A percentile compares a stretch with the other conserved stretches of the same genome.
These are phyloP conservation scores for Paratilapia polleni DNA, from an alignment of 2,113 vertebrate genomes.

Conservation along the genomic window DNA sequence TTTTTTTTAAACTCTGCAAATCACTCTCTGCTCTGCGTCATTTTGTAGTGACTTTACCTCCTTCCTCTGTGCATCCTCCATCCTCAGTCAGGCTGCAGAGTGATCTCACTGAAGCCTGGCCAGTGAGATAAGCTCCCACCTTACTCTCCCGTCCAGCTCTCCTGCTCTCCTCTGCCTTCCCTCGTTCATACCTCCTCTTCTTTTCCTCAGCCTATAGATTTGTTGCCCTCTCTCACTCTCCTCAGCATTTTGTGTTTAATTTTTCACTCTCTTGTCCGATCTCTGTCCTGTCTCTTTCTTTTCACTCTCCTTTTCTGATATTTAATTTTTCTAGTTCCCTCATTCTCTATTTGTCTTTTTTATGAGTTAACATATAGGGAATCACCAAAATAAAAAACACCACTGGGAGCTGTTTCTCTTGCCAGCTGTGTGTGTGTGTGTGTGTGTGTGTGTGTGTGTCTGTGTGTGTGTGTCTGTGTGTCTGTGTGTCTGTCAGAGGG, in stretches of 20 bases:
- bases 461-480: not conserved
- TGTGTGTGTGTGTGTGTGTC: not conserved
- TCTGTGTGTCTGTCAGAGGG: constrained; percentile 33
- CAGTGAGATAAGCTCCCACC: constrained; percentile 68
- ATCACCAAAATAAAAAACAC: constrained; percentile 51
- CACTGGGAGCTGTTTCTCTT: constrained; percentile 55
- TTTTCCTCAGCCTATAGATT: constrained; percentile 21
- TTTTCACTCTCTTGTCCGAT: constrained; percentile 38
- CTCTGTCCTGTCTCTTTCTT: constrained; percentile 5
- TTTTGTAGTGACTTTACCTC: constrained; percentile 28
- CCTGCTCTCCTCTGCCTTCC: constrained; percentile 26
- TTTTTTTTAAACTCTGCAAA: constrained; percentile 31
- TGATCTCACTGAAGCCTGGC: constrained; percentile 73
- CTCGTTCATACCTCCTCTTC: constrained; percentile 17
- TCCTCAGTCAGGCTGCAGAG: constrained; percentile 58
- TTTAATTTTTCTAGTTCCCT: constrained; percentile 18
- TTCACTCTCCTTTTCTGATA: not conserved
- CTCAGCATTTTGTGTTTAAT: constrained; percentile 43
- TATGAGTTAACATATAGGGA: constrained; percentile 47
- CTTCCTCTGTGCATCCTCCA: constrained; percentile 37
- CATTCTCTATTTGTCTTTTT: constrained; percentile 44
- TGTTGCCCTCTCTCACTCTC: constrained; percentile 27
- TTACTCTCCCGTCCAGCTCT: constrained; percentile 56
- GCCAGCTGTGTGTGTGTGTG: constrained; percentile 7
- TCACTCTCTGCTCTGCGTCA: constrained; percentile 40